Evolutionary conservation across 2,113 vertebrate species (phyloP).

Genomic region (Bombycilla garrulus): DNA sequence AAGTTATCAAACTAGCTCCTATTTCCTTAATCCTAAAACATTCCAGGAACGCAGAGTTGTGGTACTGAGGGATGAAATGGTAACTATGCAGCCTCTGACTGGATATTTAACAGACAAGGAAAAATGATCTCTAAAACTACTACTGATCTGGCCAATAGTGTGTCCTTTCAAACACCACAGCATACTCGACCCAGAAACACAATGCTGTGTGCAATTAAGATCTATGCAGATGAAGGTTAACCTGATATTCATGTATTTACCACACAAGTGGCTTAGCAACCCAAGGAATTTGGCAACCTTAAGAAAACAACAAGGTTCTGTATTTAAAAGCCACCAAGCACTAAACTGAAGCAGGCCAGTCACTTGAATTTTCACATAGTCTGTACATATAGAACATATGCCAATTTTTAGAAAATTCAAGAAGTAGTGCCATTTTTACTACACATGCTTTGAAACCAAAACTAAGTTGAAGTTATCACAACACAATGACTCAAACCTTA

Average conservation of each 20-base stretch:
- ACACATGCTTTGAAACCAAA: background rate
- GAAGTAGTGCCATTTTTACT: background rate
- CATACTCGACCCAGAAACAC: background rate
- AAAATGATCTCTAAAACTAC: background rate
- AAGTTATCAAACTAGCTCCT: background rate
- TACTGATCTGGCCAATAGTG: background rate
- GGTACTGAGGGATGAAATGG: background rate
- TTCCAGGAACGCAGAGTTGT: background rate
- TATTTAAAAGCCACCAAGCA: background rate
- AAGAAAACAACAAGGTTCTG: background rate
- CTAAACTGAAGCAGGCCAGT: background rate
- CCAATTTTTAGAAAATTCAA: background rate
- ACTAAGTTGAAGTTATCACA: background rate
- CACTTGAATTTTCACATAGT: background rate
- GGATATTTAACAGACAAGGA: background rate
- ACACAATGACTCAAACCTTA: background rate
- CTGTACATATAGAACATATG: fast-evolving
- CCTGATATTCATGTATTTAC: background rate
- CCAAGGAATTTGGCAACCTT: background rate
- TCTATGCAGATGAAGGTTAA: background rate
- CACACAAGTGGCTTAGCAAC: background rate
- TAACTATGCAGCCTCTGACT: background rate
- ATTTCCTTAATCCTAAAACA: background rate
- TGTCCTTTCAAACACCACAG: background rate
- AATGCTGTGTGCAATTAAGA: background rate